Evolutionary conservation across 1,140 invertebrate species (phyloP), one percentile per base, ranked within the genome.

Genomic region (Ceratoteleas bidentatus): DNA sequence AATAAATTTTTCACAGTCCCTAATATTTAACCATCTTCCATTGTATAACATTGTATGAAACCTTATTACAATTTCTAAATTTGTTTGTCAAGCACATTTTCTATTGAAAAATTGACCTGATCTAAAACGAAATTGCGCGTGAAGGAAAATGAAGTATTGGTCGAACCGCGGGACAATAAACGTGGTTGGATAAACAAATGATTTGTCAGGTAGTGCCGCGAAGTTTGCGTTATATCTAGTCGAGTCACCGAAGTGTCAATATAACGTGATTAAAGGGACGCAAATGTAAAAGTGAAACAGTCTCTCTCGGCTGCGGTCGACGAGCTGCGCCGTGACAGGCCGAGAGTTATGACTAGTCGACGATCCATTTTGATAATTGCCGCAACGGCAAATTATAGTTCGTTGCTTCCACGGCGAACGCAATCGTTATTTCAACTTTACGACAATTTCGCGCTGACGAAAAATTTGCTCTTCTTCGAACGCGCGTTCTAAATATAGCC

Each of bases 301-400:
- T 64, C 70, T 68, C 45, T 74, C 38, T 58, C 49, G 56, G 34
- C 60, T 70, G 70, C 60, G 70, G 78, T 75, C 58, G 65, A 75
- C 70, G 78, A 76, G 72, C 65, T 72, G 33, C 52, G 60, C 36
- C 66, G 61, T 81, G 78, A 81, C 78, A 75, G 65, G 52, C 24
- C 50, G 78, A 81, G 78, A 81, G 66, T 75, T 81, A 81, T 76
- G 60, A 76, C 72, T 76, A 72, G 65, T 81, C 54, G 70, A 53
- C 78, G 66, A 81, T 81, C 78, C 66, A 81, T 81, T 81, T 81
- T 76, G 78, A 81, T 81, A 76, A 81, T 81, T 81, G 72, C 66
- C 34, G 60, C 60, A 61, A 34, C 78, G 70, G 72, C 78, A 76
- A 81, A 76, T 81, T 73, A 76, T 69, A 76, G 49, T 68, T 54